Evolutionary conservation across 2,888 invertebrate species (phyloP).

Genomic region (Camponotus fellah): DNA sequence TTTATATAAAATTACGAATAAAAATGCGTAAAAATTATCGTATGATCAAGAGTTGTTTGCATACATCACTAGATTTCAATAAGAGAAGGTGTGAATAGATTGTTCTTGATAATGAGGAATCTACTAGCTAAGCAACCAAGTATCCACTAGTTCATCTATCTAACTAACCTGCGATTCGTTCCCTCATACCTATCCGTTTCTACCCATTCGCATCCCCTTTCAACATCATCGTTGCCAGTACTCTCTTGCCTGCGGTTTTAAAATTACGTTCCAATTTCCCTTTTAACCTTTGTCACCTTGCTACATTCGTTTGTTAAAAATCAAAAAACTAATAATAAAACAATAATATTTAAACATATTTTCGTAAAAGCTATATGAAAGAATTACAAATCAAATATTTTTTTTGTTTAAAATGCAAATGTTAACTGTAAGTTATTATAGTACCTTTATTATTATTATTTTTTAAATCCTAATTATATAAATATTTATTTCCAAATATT

Average conservation of each 20-base stretch:
- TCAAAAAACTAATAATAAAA: constrained; percentile 15
- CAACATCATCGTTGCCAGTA: constrained; percentile 60
- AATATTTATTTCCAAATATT: neutral
- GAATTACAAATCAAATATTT: neutral
- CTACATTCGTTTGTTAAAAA: constrained; percentile 43
- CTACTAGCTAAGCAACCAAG: constrained; percentile 79
- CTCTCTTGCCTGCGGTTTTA: constrained; percentile 71
- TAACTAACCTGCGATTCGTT: constrained; percentile 75
- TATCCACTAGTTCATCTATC: constrained; percentile 75
- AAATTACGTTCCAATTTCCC: constrained; percentile 77
- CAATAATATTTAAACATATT: neutral
- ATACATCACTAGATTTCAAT: constrained; percentile 71
- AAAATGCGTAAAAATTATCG: neutral
- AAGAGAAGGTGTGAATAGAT: constrained; percentile 80
- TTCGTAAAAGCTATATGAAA: neutral
- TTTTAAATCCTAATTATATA: neutral
- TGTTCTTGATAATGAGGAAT: constrained; percentile 81
- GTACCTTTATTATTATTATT: neutral
- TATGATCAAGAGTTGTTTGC: constrained; percentile 65
- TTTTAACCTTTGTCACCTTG: constrained; percentile 77
- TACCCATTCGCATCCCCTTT: constrained; percentile 70
- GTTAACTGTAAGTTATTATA: neutral
- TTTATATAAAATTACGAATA: neutral
- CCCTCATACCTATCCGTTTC: constrained; percentile 77
- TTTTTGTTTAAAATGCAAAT: neutral